Base-by-base conservation (phyloP, 2,797 vertebrate species). In the Cichlasoma orientale region DNA sequence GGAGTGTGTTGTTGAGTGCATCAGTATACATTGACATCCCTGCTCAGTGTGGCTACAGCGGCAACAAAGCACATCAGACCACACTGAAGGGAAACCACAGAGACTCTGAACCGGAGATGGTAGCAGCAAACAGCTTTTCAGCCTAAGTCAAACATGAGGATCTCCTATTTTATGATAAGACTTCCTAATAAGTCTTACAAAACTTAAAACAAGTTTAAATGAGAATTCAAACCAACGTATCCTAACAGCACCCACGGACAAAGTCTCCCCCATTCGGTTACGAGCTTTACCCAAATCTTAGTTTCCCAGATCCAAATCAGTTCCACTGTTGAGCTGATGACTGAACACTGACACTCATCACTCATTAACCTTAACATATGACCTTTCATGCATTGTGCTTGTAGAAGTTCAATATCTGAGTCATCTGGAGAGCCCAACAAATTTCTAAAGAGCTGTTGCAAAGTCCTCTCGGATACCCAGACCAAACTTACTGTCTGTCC, bases 401-500 rank as follows among this genome's bases (percentile, higher is more conserved):
- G 47, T 75, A 16, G 47, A 66, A 53, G 23, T 54, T 74, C n/a
- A 31, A 21, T 29, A 33, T 72, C 53, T 13, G 41, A n/a, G 44
- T 50, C 63, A 68, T 68, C 41, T 7, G 11, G 18, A 66, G 47
- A 44, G 68, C 44, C 44, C 61, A 4, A 66, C 25, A 27, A 7
- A 25, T 2, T 25, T 25, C 59, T 44, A 44, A 11, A 63, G 59
- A 63, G 36, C 36, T 63, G 59, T 21, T 63, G 59, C 31, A 9
- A 41, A 74, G 83, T 76, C 54, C 44, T 50, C 59, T 63, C 59
- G 4, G 2, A 63, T 18, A 18, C 59, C 50, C 59, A 2, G 78
- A 79, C 44, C 71, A 61, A 72, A 74, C 52, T 10, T 36, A 75
- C 74, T 55, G 88, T 90, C 70, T 69, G 74, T 89, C 87, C 56